Percentiles rank a stretch among this genome's conserved stretches.
Conservation (phyloP, 2,888 invertebrate genomes). For the Crossocerus cetratus region DNA sequence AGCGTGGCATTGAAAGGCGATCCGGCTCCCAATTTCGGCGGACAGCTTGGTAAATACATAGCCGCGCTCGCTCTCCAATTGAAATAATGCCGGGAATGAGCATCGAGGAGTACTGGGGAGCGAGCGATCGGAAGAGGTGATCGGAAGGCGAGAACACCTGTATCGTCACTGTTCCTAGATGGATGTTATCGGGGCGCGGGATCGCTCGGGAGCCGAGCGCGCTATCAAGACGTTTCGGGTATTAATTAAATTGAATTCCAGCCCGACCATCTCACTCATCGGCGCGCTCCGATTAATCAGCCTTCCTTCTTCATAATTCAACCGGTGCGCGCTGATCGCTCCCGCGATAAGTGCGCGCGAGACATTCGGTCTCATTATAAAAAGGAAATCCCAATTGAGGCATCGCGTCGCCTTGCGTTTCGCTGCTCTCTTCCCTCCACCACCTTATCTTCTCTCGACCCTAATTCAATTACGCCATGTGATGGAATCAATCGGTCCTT, state of each 20-base stretch:
- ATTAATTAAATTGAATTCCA: constrained; percentile 3
- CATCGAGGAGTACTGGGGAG: not conserved
- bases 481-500: too few relatives aligned
- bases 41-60: too few relatives aligned
- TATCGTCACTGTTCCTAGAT: constrained; percentile 7
- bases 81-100: not conserved
- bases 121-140: constrained; percentile 3
- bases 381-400: not conserved
- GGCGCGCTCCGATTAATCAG: not conserved
- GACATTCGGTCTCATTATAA: not conserved
- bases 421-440: not conserved
- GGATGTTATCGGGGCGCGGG: not conserved
- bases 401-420: too few relatives aligned
- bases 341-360: constrained; percentile 13
- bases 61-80: too few relatives aligned
- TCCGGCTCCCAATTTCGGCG: too few relatives aligned
- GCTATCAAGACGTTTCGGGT: constrained; percentile 2
- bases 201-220: not conserved
- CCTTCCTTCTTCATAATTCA: not conserved
- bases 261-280: not conserved
- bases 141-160: constrained; percentile 13
- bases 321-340: constrained; percentile 1
- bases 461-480: too few relatives aligned
- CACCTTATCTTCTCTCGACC: too few relatives aligned
- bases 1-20: too few relatives aligned